A percentile compares a stretch with the other conserved stretches of the same genome.
Conservation (phyloP, 2,888 invertebrate genomes). For the Eudiplozoon nipponicum region DNA sequence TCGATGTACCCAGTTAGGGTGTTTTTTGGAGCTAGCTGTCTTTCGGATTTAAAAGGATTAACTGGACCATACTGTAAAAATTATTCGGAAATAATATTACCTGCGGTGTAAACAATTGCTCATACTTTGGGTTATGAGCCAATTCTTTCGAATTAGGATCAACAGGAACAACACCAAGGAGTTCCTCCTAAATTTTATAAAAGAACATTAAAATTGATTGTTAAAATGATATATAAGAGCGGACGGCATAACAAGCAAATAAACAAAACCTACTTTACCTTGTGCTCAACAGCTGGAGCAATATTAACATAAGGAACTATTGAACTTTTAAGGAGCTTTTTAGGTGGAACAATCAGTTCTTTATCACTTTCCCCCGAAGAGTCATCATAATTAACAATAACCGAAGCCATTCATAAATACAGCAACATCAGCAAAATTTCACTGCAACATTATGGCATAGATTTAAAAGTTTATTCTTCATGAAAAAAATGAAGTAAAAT, state of each 20-base stretch:
- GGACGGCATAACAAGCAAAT: too few species aligned
- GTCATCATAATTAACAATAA: background rate
- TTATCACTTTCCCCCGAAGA: background rate
- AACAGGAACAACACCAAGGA: slow-evolving; percentile 36
- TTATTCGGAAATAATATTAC: slow-evolving; percentile 45
- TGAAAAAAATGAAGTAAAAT: too few species aligned
- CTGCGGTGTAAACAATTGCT: slow-evolving; percentile 2
- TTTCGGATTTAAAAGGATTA: slow-evolving; percentile 13
- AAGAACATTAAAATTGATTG: too few species aligned
- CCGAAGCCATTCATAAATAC: too few species aligned
- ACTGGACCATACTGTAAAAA: slow-evolving; percentile 7
- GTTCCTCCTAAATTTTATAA: too few species aligned
- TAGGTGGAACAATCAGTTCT: background rate
- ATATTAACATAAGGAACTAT: background rate
- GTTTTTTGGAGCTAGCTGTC: slow-evolving; percentile 44
- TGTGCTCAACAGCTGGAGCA: slow-evolving; percentile 1
- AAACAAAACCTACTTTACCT: background rate
- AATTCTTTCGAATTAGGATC: slow-evolving; percentile 51
- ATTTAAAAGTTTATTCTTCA: too few species aligned
- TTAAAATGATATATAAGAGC: too few species aligned
- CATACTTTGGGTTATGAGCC: slow-evolving; percentile 52
- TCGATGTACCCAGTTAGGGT: slow-evolving; percentile 73
- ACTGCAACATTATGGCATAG: too few species aligned
- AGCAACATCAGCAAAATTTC: too few species aligned
- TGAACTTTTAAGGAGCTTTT: background rate